These are phyloP conservation scores for Sphenodon punctatus DNA, from an alignment of 2,797 vertebrate genomes.

Conservation along the genomic window DNA sequence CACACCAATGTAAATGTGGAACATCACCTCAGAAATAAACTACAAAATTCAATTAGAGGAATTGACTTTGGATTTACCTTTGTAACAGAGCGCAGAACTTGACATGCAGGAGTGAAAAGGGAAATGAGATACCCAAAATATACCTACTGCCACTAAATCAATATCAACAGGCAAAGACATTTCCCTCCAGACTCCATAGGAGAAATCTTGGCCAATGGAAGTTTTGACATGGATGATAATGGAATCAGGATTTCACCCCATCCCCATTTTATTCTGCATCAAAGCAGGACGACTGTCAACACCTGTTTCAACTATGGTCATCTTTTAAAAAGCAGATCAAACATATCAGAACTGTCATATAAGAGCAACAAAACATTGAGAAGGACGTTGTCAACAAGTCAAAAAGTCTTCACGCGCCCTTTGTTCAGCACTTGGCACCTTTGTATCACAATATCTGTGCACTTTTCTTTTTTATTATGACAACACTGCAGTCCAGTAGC, in stretches of 20 bases:
- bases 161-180: conserved; percentile 47
- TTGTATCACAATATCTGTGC: conserved; percentile 51
- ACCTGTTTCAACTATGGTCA: conserved; percentile 49
- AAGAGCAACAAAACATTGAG: conserved; percentile 45
- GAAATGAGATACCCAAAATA: conserved; percentile 11
- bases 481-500: conserved; percentile 68
- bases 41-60: background rate
- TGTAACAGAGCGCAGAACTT: background rate
- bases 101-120: background rate
- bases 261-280: conserved; percentile 41
- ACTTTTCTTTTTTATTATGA: conserved; percentile 73
- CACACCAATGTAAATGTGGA: background rate
- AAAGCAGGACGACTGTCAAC: conserved; percentile 54
- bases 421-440: conserved; percentile 59
- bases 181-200: conserved; percentile 53
- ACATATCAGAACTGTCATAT: conserved; percentile 35
- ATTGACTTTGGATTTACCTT: fast-evolving
- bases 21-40: background rate
- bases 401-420: conserved; percentile 42
- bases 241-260: no score
- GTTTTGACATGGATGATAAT: no score
- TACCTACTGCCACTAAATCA: conserved; percentile 6
- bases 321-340: conserved; percentile 55
- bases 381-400: conserved; percentile 46
- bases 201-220: no score